phyloP scores from a whole-genome alignment of 2,797 vertebrate genomes.

The Epinephelus malabaricus region DNA sequence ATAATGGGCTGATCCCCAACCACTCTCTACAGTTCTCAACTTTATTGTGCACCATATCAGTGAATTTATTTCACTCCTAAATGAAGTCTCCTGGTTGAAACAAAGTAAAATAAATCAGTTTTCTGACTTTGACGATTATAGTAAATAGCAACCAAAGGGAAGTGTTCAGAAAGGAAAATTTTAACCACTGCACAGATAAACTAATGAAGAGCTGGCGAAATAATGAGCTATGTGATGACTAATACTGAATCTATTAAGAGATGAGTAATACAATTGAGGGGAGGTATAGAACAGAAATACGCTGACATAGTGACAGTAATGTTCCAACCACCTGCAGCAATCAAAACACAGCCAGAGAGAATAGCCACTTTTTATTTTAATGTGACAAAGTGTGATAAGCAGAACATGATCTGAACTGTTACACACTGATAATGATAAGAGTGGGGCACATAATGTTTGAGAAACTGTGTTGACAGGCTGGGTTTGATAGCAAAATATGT shows the following conservation, averaged over 20 bases:
- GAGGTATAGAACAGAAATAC: not conserved
- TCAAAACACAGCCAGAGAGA: not conserved
- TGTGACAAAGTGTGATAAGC: slow-evolving; percentile 13
- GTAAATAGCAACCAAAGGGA: not conserved
- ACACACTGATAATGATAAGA: not conserved
- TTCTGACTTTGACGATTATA: not conserved
- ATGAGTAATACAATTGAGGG: not conserved
- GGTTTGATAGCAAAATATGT: not conserved
- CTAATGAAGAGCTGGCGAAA: not conserved
- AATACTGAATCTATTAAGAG: not conserved
- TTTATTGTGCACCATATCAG: too few relatives aligned
- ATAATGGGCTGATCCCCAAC: too few relatives aligned
- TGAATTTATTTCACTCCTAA: too few relatives aligned
- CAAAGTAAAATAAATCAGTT: too few relatives aligned
- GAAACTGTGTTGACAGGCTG: slow-evolving; percentile 14
- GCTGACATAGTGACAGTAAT: not conserved
- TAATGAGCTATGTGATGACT: not conserved
- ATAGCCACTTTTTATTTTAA: slow-evolving; percentile 22
- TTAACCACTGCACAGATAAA: not conserved
- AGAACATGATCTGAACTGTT: not conserved
- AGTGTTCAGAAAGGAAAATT: not conserved
- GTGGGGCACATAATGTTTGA: not conserved
- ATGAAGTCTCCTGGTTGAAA: too few relatives aligned
- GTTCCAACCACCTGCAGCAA: not conserved
- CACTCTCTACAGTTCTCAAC: too few relatives aligned